Percentiles rank a stretch among this genome's conserved stretches.
Conservation (phyloP, 2,113 vertebrate genomes). For the Melanocharis versteri region DNA sequence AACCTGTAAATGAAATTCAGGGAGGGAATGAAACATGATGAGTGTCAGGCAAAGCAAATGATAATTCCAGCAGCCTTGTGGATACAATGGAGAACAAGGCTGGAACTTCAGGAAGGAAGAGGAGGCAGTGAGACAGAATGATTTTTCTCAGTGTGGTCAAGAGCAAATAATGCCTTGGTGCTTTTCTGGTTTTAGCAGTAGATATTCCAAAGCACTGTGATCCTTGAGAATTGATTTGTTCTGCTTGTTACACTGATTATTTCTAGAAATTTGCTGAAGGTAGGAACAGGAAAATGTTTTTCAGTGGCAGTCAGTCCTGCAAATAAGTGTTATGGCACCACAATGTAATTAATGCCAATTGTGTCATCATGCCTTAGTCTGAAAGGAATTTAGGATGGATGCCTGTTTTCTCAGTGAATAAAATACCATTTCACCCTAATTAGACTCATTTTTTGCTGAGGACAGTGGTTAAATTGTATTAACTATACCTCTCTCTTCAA, state of each 20-base stretch:
- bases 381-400: conserved; percentile 19
- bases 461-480: background rate
- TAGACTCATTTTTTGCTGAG: background rate
- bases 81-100: background rate
- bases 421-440: background rate
- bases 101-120: conserved; percentile 53
- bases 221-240: background rate
- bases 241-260: background rate
- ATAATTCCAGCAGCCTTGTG: conserved; percentile 33
- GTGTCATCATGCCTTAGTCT: conserved; percentile 5
- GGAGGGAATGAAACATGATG: background rate
- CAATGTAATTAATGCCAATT: conserved; percentile 27
- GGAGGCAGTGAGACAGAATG: background rate
- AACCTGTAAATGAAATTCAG: background rate
- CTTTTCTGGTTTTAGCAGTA: background rate
- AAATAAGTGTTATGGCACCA: background rate
- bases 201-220: background rate
- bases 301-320: background rate
- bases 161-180: background rate
- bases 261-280: background rate
- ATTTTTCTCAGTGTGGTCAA: background rate
- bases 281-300: background rate
- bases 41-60: background rate
- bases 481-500: background rate
- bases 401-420: background rate